Evolutionary conservation across 2,797 vertebrate species (phyloP).

Genomic region (Serranus cabrilla): DNA sequence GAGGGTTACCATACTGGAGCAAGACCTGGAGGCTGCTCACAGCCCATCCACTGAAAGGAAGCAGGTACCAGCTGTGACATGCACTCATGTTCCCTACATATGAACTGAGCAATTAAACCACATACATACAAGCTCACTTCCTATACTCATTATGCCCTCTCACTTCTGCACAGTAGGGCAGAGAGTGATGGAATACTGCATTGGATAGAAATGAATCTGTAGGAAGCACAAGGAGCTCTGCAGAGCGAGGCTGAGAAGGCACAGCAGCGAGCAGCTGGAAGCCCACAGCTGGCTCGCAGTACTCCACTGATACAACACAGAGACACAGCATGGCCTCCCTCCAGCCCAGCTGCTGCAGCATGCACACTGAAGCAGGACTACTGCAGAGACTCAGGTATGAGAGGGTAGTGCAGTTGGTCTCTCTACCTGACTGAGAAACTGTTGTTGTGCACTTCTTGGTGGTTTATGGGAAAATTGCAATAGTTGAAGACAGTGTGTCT

Average conservation of each 20-base stretch:
- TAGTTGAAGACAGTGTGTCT: slow-evolving; percentile 9
- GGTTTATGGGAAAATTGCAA: slow-evolving; percentile 23
- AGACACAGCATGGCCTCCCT: slow-evolving; percentile 49
- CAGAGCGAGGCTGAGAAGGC: slow-evolving; percentile 67
- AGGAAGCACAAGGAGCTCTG: slow-evolving; percentile 67
- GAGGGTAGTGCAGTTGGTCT: slow-evolving; percentile 1
- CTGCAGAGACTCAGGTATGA: slow-evolving; percentile 70
- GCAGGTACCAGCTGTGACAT: slow-evolving; percentile 66
- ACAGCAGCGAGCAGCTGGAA: slow-evolving; percentile 61
- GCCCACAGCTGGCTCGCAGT: slow-evolving; percentile 59
- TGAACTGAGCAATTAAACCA: slow-evolving; percentile 24
- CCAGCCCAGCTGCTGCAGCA: slow-evolving; percentile 54
- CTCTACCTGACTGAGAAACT: slow-evolving; percentile 19
- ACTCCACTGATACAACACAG: slow-evolving; percentile 63
- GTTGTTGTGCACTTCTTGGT: slow-evolving; percentile 2
- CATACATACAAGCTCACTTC: slow-evolving; percentile 19
- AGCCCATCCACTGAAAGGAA: slow-evolving; percentile 73
- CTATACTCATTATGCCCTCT: slow-evolving; percentile 24
- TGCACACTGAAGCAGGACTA: slow-evolving; percentile 54
- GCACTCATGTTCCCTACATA: slow-evolving; percentile 15
- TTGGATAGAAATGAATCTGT: slow-evolving; percentile 77
- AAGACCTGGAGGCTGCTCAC: slow-evolving; percentile 72
- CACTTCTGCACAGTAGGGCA: slow-evolving; percentile 57
- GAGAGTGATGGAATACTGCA: slow-evolving; percentile 74
- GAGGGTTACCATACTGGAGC: slow-evolving; percentile 71